Conservation (phyloP, 2,113 vertebrate species). For the Myanophis thanlyinensis region DNA sequence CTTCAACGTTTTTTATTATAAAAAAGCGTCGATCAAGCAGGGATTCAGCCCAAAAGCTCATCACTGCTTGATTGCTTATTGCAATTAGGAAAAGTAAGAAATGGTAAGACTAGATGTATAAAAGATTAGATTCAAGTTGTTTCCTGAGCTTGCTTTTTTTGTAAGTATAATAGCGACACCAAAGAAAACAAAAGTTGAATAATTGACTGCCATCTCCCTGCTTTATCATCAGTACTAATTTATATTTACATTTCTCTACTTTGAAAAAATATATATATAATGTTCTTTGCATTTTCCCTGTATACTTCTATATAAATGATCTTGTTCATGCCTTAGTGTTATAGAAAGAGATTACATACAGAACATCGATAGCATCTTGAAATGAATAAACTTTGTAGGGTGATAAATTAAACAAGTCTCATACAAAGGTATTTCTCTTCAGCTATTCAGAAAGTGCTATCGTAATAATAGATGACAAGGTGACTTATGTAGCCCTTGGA, state of each 20-base stretch:
- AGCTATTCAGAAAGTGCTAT: background rate
- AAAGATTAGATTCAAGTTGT: background rate
- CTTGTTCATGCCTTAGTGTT: background rate
- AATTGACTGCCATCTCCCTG: background rate
- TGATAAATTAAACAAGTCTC: background rate
- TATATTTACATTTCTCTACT: background rate
- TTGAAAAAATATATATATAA: background rate
- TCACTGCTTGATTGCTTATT: background rate
- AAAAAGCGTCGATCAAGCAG: background rate
- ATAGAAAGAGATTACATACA: background rate
- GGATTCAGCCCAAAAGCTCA: background rate
- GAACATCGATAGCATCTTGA: background rate
- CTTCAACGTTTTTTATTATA: background rate
- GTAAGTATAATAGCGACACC: background rate
- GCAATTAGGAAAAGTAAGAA: background rate
- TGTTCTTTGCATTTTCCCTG: background rate
- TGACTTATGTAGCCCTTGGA: slow-evolving; percentile 84
- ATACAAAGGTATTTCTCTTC: background rate
- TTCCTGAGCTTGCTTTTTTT: background rate
- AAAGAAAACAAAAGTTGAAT: background rate
- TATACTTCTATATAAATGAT: background rate
- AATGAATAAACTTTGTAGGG: background rate
- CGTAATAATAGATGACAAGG: slow-evolving; percentile 4
- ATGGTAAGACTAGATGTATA: background rate
- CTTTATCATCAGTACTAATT: background rate